Evolutionary conservation across 2,113 vertebrate species (phyloP), one percentile per base, ranked within the genome.

Genomic region (Scatophagus argus): DNA sequence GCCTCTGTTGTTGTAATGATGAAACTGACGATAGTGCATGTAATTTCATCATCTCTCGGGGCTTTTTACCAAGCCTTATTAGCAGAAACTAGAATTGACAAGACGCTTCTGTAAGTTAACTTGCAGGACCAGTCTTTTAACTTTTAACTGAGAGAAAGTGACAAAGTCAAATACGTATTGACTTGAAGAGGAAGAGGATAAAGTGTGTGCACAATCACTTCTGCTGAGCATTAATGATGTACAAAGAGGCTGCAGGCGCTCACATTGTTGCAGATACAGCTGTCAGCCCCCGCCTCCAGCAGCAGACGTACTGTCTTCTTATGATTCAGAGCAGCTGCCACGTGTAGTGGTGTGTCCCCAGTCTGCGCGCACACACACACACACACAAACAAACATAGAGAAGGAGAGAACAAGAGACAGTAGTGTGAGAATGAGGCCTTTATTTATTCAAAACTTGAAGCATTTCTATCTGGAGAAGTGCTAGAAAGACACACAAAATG

Each of bases 301-400:
- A 99, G 89, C 72, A 98, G 91, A 83, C 96, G 96, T 7, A 95
- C 96, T 12, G 97, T 96, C 89, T 99, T 99, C 93, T 96, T 98
- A 88, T 99, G 98, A 87, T 98, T 99, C 23, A 99, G 94, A 49
- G 96, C 94, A 77, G 98, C 97, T 49, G 97, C 97, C 3, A 98
- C 88, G 14, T 99, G 98, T 41, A 99, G 95, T 0, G 98, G 96
- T 0, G 97, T 97, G 73, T 99, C 97, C 32, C 98, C 98, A 31
- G 91, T 95, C 98, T 99, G 87, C 25, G 38, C 23, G 19, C 25
- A 13, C 59, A 52, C 34, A 77, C 17, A 25, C 19, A 75, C 41
- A 63, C 44, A 74, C 49, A 74, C 21, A 52, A 46, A 64, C 58
- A 38, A n/a, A 27, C 36, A 60, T n/a, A 77, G 17, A 44, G 13